Conservation (phyloP, 2,888 invertebrate species). For the Biston stratarius region DNA sequence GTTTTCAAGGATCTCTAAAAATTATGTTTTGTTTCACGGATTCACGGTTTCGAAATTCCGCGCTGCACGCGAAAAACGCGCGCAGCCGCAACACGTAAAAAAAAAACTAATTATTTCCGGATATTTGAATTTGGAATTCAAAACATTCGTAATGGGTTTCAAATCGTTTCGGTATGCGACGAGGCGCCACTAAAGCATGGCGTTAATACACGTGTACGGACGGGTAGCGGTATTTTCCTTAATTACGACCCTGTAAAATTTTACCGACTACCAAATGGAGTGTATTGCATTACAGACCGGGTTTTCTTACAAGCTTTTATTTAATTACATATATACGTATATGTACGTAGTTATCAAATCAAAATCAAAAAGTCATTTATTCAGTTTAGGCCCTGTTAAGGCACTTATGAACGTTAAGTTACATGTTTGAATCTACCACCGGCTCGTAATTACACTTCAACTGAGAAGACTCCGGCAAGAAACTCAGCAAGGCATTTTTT, state of each 20-base stretch:
- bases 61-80: slow-evolving; percentile 11
- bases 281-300: background rate
- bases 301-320: no score
- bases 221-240: slow-evolving; percentile 51
- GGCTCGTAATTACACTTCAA: no score
- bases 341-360: no score
- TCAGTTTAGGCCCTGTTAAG: no score
- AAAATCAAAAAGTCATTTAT: no score
- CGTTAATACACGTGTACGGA: slow-evolving; percentile 66
- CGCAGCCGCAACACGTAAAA: slow-evolving; percentile 2
- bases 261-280: no score
- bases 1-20: background rate
- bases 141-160: slow-evolving; percentile 63
- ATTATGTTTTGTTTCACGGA: background rate
- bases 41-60: background rate
- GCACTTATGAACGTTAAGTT: no score
- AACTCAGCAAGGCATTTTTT: no score
- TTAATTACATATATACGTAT: no score
- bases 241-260: slow-evolving; percentile 41
- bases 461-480: no score
- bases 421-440: no score
- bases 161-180: slow-evolving; percentile 71
- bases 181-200: slow-evolving; percentile 41
- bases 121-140: slow-evolving; percentile 68
- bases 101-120: slow-evolving; percentile 63